Conservation (phyloP, 1,140 invertebrate genomes). For the Cecropterus lyciades region DNA sequence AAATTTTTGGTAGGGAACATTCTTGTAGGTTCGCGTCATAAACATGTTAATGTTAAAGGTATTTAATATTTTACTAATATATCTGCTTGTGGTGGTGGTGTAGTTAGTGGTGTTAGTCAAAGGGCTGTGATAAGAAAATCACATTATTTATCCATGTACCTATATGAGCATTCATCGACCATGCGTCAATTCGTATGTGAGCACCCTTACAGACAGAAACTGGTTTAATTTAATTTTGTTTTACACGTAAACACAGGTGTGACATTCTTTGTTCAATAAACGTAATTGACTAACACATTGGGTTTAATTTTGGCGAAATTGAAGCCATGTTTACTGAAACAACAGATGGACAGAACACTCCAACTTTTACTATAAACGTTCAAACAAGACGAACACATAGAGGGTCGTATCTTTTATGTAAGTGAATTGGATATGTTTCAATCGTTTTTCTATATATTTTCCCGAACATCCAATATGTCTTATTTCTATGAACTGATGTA, state of each 20-base stretch:
- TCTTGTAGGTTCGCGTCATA: too few species aligned
- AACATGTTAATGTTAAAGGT: too few species aligned
- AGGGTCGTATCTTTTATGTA: background rate
- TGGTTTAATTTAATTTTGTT: slow-evolving; percentile 1
- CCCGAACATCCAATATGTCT: background rate
- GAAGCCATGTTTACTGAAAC: slow-evolving; percentile 1
- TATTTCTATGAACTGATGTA: background rate
- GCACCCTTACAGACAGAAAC: too few species aligned
- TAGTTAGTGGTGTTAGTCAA: too few species aligned
- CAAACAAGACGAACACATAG: background rate
- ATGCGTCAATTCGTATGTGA: too few species aligned
- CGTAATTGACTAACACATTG: background rate
- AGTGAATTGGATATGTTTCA: background rate
- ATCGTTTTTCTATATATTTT: background rate
- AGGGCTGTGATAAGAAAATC: too few species aligned
- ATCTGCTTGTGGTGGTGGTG: too few species aligned
- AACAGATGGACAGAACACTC: background rate
- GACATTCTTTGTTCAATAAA: background rate
- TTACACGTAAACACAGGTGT: background rate
- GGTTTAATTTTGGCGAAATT: slow-evolving; percentile 1
- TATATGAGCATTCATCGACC: too few species aligned
- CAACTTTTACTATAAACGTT: background rate
- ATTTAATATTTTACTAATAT: too few species aligned
- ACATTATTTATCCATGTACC: too few species aligned
- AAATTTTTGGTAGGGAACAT: too few species aligned